Percentiles rank a stretch among this genome's conserved stretches.
Evolutionary conservation across 64 coral and sea anemone species (phyloP).

Genomic region (Montipora capricornis): DNA sequence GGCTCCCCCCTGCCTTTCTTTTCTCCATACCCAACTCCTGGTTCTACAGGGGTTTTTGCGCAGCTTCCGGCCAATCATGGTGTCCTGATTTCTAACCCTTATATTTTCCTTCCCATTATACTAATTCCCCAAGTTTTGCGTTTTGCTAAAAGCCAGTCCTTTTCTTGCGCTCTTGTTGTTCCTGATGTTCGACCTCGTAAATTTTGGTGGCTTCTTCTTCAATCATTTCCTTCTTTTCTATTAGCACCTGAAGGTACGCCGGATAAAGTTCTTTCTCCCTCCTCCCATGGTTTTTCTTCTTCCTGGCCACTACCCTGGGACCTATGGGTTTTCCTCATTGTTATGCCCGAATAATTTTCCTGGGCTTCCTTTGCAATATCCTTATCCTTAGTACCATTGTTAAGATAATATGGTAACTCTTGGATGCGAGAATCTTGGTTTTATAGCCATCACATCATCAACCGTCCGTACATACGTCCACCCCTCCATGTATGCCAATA

Average conservation of each 20-base stretch:
- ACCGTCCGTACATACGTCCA: no score
- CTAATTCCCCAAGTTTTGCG: neutral
- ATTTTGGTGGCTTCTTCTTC: constrained; percentile 52
- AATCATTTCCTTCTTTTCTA: neutral
- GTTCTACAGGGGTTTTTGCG: neutral
- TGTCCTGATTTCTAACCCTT: neutral
- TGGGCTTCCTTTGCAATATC: neutral
- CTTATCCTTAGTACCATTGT: neutral
- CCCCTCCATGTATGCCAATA: no score
- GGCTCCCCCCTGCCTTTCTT: constrained; percentile 33
- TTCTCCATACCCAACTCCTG: neutral
- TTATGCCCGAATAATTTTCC: no score
- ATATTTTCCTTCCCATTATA: neutral
- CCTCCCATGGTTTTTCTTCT: neutral
- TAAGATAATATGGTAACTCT: neutral
- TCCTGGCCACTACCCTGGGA: constrained; percentile 33
- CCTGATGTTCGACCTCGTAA: constrained; percentile 4
- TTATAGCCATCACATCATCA: no score
- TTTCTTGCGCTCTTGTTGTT: constrained; percentile 21
- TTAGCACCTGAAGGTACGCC: neutral
- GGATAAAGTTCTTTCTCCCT: neutral
- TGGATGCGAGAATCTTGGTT: no score
- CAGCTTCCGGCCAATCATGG: neutral
- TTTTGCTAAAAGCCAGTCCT: neutral
- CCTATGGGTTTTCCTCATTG: constrained; percentile 17